Base-by-base conservation (phyloP, 2,797 vertebrate species). In the Sebastes vulpes region DNA sequence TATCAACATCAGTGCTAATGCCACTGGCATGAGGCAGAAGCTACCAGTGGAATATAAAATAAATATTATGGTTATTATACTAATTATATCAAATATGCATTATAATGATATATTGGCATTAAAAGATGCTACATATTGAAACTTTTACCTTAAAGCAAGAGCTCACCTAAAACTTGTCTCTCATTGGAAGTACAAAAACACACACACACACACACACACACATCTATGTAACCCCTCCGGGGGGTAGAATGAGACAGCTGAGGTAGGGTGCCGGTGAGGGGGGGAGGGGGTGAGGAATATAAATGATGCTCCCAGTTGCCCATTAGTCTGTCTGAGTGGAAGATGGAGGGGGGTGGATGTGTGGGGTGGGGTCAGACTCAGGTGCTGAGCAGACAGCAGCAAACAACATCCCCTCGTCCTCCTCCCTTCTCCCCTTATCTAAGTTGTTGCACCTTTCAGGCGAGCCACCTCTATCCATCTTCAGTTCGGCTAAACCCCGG, bases 311-410 rank as follows among this genome's bases (percentile, higher is more conserved):
- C 74, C 88, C 71, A 60, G 65, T 79, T 83, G 78, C 77, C 76
- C 87, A 94, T 93, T 92, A 90, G 88, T 93, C 89, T 89, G 87
- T 90, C 87, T 89, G 88, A 88, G 86, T 60, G 65, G 81, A 79
- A 81, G 85, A 86, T 81, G 69, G 82, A 85, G 81, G 84, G 78
- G 78, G 57, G 65, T 59, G 81, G 86, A 79, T 23, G 16, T 57
- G 57, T 63, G 31, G 81, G 91, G 81, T 69, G 82, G 87, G 85
- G 90, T 91, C 83, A 77, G 68, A 66, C 79, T 92, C 93, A 93
- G 91, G 89, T 92, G 91, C 77, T 82, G 84, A 84, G 76, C 86
- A 87, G 78, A 92, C 82, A 79, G 66, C 32, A 77, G 58, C 28
- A 29, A 69, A 65, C 75, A 73, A 76, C 63, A 77, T 50, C 52